These are phyloP conservation scores for Rhynchophorus ferrugineus DNA, from an alignment of 1,140 invertebrate species.

Conservation along the genomic window DNA sequence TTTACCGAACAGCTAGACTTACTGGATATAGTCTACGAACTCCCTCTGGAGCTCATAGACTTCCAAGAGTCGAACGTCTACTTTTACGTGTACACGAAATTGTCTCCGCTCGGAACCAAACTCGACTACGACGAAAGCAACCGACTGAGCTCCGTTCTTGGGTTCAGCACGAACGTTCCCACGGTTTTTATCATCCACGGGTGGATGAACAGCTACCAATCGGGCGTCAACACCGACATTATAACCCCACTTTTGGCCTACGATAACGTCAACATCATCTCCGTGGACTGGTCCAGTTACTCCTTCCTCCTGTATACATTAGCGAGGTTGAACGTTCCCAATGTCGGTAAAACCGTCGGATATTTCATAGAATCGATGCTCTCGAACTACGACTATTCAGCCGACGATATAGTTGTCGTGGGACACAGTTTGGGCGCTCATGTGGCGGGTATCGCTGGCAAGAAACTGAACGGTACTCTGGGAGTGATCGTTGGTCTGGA, in stretches of 20 bases:
- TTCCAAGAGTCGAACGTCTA: too few relatives aligned
- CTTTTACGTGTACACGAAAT: too few relatives aligned
- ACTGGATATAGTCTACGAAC: too few relatives aligned
- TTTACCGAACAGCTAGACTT: too few relatives aligned
- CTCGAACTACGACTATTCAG: too few relatives aligned
- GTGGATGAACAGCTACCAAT: not conserved
- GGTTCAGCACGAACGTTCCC: too few relatives aligned
- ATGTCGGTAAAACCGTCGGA: not conserved
- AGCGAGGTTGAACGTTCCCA: not conserved
- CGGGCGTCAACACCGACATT: not conserved
- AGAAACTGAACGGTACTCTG: not conserved
- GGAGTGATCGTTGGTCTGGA: not conserved
- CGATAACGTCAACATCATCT: not conserved
- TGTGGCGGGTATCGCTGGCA: not conserved
- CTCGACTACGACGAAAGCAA: too few relatives aligned
- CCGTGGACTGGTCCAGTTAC: not conserved
- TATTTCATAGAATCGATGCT: too few relatives aligned
- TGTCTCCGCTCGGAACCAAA: too few relatives aligned
- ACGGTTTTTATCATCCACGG: not conserved
- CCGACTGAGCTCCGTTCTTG: too few relatives aligned
- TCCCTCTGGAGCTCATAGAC: too few relatives aligned
- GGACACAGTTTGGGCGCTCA: not conserved
- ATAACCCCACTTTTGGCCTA: not conserved
- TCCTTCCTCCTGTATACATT: not conserved
- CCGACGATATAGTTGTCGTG: not conserved